phyloP scores from a whole-genome alignment of 2,888 invertebrate species.

The Ormyrus nitidulus region DNA sequence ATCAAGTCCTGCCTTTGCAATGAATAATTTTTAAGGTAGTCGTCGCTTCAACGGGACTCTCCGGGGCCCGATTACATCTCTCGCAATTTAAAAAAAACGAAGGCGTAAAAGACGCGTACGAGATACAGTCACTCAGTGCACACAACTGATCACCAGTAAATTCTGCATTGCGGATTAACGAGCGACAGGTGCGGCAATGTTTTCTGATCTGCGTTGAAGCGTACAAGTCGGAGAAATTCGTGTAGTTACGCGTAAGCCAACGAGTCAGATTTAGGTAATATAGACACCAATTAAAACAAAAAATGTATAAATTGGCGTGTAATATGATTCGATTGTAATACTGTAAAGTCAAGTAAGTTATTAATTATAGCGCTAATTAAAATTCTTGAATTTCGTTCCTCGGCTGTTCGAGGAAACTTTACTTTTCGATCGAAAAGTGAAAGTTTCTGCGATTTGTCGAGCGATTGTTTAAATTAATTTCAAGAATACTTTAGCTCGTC shows the following conservation, averaged over 20 bases:
- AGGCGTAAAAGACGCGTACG: slow-evolving; percentile 38
- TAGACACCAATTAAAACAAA: slow-evolving; percentile 30
- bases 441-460: not conserved
- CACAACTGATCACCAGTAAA: not conserved
- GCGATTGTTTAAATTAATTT: not conserved
- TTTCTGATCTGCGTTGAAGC: too few species aligned
- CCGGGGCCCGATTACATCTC: not conserved
- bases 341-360: slow-evolving; percentile 12
- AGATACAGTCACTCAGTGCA: not conserved
- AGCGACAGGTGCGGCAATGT: slow-evolving; percentile 22
- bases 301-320: slow-evolving; percentile 26
- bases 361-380: not conserved
- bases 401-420: not conserved
- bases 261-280: slow-evolving; percentile 37
- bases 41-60: slow-evolving; percentile 16
- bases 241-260: slow-evolving; percentile 28
- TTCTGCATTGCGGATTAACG: slow-evolving; percentile 45
- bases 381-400: not conserved
- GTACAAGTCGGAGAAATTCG: slow-evolving; percentile 10
- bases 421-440: not conserved
- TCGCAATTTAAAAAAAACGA: slow-evolving; percentile 26
- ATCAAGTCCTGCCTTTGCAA: not conserved
- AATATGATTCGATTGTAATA: slow-evolving; percentile 9
- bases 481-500: slow-evolving; percentile 25
- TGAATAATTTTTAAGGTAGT: not conserved